Base-by-base conservation (phyloP, 1,140 invertebrate genomes). In the Polyergus mexicanus region DNA sequence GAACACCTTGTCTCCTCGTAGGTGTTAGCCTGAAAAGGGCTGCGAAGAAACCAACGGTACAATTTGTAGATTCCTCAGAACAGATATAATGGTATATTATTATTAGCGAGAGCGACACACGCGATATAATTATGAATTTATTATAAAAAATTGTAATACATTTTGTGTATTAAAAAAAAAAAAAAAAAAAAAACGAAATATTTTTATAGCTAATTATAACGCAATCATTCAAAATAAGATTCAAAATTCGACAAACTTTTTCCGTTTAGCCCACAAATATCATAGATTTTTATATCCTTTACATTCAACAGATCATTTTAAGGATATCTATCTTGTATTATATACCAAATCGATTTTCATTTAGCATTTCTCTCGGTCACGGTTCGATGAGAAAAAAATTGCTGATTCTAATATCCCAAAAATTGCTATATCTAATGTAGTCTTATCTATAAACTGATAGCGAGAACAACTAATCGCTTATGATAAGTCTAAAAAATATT, bases 1-100 rank as follows among this genome's bases (percentile, higher is more conserved):
- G 76, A 83, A 83, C 68, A 83, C 44, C 78, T 74, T 83, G 78
- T 74, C 68, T 83, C 54, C 47, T 60, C 78, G 78, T 83, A 74
- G 78, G 68, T 83, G 78, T 83, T 83, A 35, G 51, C 68, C 68
- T 60, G n/a, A 74, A 74, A 72, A 83, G 68, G 41, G 38, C 68
- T 58, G 75, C n/a, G 32, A 84, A 66, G 63, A 63, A 54, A 81
- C 28, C 13, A 35, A 19, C 47, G 16, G 54, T 69, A 47, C 76
- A 84, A 72, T 84, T 68, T 81, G 41, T 44, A 56, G 10, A 11
- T n/a, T 38, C 41, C 74, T 66, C 13, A 19, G 3, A 25, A 32
- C 2, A n/a, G 11, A 0, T 25, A 2, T 51, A 28, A 28, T 62
- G 25, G 51, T 25, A 10, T 19, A 16, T 13, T 56, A n/a, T 16